Conservation (phyloP, 2,113 vertebrate species). For the Eira barbara region DNA sequence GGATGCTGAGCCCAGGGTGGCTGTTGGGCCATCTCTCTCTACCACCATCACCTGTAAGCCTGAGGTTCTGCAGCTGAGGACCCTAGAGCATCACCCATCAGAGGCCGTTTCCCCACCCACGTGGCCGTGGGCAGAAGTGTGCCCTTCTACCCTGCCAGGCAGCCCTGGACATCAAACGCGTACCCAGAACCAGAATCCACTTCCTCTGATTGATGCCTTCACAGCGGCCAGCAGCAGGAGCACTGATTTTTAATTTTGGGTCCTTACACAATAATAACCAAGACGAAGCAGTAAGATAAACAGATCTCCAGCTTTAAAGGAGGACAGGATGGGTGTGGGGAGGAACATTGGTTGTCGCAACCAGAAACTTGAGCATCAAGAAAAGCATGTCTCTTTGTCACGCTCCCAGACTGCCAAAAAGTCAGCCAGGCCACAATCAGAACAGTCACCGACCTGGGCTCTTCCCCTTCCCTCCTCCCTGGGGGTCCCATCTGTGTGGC, state of each 20-base stretch:
- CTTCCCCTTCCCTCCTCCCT: not conserved
- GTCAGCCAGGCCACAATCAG: not conserved
- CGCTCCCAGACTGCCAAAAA: not conserved
- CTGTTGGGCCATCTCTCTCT: not conserved
- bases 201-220: not conserved
- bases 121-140: too few species aligned
- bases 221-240: not conserved
- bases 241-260: not conserved
- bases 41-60: not conserved
- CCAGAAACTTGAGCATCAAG: not conserved
- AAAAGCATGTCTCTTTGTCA: not conserved
- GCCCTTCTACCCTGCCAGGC: too few species aligned
- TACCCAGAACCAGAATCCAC: not conserved
- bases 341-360: not conserved
- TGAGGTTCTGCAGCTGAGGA: too few species aligned
- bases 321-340: not conserved
- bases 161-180: not conserved
- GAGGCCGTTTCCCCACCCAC: not conserved
- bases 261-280: conserved; percentile 4
- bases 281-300: not conserved
- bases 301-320: not conserved
- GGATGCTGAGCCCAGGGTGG: not conserved
- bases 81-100: not conserved
- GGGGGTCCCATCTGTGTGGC: not conserved
- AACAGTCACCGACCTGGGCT: not conserved